Evolutionary conservation across 2,113 vertebrate species (phyloP).

Genomic region (Catharus minimus): DNA sequence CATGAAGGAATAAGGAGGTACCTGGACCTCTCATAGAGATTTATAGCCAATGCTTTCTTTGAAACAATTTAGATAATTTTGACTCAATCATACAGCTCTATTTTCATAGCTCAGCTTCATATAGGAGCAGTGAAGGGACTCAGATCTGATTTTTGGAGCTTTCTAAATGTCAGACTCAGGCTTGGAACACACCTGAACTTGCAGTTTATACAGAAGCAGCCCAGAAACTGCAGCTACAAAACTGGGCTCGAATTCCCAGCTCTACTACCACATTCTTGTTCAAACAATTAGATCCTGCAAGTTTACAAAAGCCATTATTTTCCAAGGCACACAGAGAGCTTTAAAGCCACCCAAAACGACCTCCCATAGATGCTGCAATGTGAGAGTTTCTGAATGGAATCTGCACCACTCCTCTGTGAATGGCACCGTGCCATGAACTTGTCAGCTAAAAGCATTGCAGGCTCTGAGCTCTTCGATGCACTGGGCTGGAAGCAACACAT

Average conservation of each 20-base stretch:
- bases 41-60: background rate
- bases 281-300: background rate
- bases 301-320: background rate
- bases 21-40: background rate
- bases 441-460: background rate
- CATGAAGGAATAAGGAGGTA: background rate
- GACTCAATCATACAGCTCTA: background rate
- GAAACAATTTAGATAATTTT: background rate
- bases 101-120: background rate
- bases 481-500: background rate
- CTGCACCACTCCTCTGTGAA: background rate
- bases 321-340: background rate
- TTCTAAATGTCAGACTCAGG: background rate
- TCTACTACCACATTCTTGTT: background rate
- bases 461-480: background rate
- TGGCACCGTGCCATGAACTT: slow-evolving; percentile 10
- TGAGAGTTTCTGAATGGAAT: background rate
- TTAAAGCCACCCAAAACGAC: background rate
- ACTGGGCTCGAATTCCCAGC: background rate
- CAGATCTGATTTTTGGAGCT: background rate
- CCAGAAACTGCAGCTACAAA: background rate
- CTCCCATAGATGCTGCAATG: background rate
- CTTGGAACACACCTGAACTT: background rate
- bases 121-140: background rate
- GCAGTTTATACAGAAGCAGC: background rate